Percentiles rank a stretch among this genome's conserved stretches.
Evolutionary conservation across 2,888 invertebrate genomes (phyloP).

Genomic region (Selenia dentaria): DNA sequence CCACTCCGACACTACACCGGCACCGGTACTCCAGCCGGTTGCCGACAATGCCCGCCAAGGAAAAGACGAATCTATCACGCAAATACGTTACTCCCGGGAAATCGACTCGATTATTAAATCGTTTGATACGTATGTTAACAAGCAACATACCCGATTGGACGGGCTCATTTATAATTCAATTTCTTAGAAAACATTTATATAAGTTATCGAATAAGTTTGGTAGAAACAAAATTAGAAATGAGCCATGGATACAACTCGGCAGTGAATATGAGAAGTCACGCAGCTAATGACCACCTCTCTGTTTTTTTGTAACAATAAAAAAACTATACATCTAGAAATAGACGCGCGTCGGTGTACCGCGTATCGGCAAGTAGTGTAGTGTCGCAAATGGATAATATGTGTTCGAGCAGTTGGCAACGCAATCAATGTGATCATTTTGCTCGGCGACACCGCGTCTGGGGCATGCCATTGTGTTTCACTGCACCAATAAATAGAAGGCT

Average conservation of each 20-base stretch:
- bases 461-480: conserved; percentile 61
- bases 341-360: conserved; percentile 6
- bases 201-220: not conserved
- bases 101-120: conserved; percentile 13
- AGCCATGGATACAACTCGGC: conserved; percentile 9
- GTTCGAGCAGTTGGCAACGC: conserved; percentile 58
- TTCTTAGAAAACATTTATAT: not conserved
- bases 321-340: conserved; percentile 11
- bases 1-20: conserved; percentile 40
- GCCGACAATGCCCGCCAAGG: conserved; percentile 16
- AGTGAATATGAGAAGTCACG: conserved; percentile 16
- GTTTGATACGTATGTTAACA: conserved; percentile 1
- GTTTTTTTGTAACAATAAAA: conserved; percentile 14
- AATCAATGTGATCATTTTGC: conserved; percentile 58
- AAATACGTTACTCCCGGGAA: conserved; percentile 12
- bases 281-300: conserved; percentile 12
- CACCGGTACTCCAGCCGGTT: conserved; percentile 29
- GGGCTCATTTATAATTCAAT: not conserved
- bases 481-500: conserved; percentile 62
- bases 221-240: conserved; percentile 9
- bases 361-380: not conserved
- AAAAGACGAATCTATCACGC: conserved; percentile 25
- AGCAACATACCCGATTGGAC: not conserved
- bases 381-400: conserved; percentile 35
- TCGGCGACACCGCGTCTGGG: conserved; percentile 75